These are phyloP conservation scores for Phocides pigmalion DNA, from an alignment of 1,140 invertebrate species.

Conservation along the genomic window DNA sequence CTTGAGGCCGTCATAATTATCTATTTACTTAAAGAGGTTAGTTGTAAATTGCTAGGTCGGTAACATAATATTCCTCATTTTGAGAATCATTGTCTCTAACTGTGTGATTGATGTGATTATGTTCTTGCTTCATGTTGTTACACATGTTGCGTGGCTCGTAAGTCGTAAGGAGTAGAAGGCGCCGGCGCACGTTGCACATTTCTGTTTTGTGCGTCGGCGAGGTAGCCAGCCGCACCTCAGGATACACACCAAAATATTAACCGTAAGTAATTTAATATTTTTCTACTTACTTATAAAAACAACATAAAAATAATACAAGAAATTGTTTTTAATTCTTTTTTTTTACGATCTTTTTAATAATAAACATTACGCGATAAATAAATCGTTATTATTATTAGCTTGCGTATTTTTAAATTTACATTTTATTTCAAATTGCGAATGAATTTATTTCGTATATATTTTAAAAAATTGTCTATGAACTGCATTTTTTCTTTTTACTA, in stretches of 20 bases:
- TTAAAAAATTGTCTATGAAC: too few relatives aligned
- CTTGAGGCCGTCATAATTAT: not conserved
- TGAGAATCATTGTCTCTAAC: conserved; percentile 29
- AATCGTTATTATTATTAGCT: not conserved
- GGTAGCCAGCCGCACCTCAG: conserved; percentile 26
- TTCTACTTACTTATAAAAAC: not conserved
- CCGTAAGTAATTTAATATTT: conserved; percentile 39
- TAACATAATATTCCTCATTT: not conserved
- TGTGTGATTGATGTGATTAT: conserved; percentile 29
- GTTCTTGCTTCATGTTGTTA: conserved; percentile 37
- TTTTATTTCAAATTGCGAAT: not conserved
- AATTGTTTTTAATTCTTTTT: not conserved
- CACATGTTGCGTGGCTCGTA: conserved; percentile 37
- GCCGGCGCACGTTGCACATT: conserved; percentile 36
- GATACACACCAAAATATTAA: conserved; percentile 28
- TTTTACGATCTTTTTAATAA: not conserved
- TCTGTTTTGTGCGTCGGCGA: conserved; percentile 43
- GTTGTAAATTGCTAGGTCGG: not conserved
- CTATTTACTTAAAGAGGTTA: conserved; percentile 8
- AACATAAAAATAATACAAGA: too few relatives aligned
- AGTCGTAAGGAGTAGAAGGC: conserved; percentile 40
- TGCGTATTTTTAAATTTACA: not conserved
- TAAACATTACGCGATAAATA: not conserved
- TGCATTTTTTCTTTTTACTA: too few relatives aligned
- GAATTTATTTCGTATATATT: too few relatives aligned